These are phyloP conservation scores for Dunckerocampus dactyliophorus DNA, from an alignment of 2,113 vertebrate genomes.

Conservation along the genomic window DNA sequence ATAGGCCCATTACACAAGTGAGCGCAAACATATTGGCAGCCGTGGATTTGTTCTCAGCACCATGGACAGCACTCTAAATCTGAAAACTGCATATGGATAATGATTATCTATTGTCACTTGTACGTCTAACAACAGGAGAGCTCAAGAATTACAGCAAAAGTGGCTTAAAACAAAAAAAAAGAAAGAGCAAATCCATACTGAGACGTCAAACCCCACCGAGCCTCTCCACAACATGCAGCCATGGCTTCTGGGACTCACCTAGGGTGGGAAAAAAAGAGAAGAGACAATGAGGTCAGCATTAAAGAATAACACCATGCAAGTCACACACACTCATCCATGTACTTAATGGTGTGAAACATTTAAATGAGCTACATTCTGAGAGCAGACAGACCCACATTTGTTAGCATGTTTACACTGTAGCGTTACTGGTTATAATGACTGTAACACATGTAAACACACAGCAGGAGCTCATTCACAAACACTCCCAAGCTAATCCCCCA, in stretches of 20 bases:
- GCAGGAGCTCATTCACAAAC: background rate
- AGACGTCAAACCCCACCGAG: conserved; percentile 18
- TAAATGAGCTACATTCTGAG: conserved; percentile 10
- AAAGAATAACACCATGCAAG: conserved; percentile 3
- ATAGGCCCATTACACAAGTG: conserved; percentile 61
- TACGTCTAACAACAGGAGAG: conserved; percentile 39
- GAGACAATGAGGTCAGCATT: conserved; percentile 20
- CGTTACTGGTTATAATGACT: background rate
- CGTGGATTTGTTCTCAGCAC: conserved; percentile 64
- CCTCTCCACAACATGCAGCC: conserved; percentile 13
- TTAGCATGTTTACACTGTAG: background rate
- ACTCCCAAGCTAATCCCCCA: background rate
- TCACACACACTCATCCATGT: background rate
- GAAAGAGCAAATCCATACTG: conserved; percentile 27
- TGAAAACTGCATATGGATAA: conserved; percentile 46
- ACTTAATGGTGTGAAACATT: conserved; percentile 26
- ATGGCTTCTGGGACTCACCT: conserved; percentile 52
- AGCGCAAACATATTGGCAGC: conserved; percentile 57
- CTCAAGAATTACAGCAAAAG: conserved; percentile 32
- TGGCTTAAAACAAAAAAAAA: conserved; percentile 17
- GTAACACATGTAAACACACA: background rate
- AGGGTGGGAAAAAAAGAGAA: conserved; percentile 13
- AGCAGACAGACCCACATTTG: conserved; percentile 11
- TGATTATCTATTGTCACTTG: conserved; percentile 52
- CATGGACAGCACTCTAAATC: conserved; percentile 60